phyloP scores from a whole-genome alignment of 2,888 invertebrate species.

The Operophtera brumata region DNA sequence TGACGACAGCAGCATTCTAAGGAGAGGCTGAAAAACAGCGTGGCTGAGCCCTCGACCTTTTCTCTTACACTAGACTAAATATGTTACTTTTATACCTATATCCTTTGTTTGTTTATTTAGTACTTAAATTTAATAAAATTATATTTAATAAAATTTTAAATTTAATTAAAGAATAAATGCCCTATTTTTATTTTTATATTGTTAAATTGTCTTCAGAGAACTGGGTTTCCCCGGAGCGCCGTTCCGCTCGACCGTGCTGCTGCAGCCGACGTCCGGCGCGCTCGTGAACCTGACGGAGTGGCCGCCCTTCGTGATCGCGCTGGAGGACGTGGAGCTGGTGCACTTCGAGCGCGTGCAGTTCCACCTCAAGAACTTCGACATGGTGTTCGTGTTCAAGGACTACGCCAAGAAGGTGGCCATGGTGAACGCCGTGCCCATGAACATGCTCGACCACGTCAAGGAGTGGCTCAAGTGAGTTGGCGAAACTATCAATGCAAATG shows the following conservation, averaged over 20 bases:
- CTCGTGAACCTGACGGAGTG: constrained; percentile 98
- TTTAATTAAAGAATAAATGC: too few relatives aligned
- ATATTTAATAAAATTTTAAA: too few relatives aligned
- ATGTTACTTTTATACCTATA: too few relatives aligned
- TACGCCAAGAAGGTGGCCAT: constrained; percentile 96
- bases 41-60: too few relatives aligned
- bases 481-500: too few relatives aligned
- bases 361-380: constrained; percentile 99
- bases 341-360: constrained; percentile 99
- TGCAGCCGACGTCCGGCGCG: constrained; percentile 99
- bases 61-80: too few relatives aligned
- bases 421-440: constrained; percentile 99
- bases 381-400: constrained; percentile 99
- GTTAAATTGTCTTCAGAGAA: constrained; percentile 83
- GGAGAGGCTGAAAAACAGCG: too few relatives aligned
- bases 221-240: constrained; percentile 99
- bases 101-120: too few relatives aligned
- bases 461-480: constrained; percentile 96
- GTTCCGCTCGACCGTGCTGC: constrained; percentile 95
- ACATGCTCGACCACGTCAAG: constrained; percentile 99
- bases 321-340: constrained; percentile 98
- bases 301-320: constrained; percentile 99
- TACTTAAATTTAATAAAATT: too few relatives aligned
- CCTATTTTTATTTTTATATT: too few relatives aligned
- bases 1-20: too few relatives aligned